Conservation (phyloP, 2,888 invertebrate species). For the Tuta absoluta region DNA sequence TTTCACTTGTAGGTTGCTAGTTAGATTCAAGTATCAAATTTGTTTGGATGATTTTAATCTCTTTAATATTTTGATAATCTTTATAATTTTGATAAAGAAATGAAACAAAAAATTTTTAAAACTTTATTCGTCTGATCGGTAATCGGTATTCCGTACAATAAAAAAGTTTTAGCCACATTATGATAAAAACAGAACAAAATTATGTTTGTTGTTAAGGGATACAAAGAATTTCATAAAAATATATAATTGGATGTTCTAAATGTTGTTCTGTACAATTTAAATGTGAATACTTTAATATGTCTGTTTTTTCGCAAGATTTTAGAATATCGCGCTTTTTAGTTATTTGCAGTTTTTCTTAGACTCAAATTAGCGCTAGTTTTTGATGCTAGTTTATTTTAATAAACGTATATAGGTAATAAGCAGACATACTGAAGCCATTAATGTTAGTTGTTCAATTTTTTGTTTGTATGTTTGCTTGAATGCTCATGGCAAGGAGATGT, state of each 20-base stretch:
- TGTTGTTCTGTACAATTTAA: constrained; percentile 36
- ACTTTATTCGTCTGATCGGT: not conserved
- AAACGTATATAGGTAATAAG: constrained; percentile 26
- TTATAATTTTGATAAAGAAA: not conserved
- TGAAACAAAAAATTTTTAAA: not conserved
- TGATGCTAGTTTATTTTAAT: not conserved
- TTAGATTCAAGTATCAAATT: not conserved
- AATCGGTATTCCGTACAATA: not conserved
- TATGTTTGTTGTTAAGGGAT: constrained; percentile 26
- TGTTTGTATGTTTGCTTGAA: constrained; percentile 1
- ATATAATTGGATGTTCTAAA: constrained; percentile 33
- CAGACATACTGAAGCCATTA: constrained; percentile 48
- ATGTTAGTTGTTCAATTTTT: constrained; percentile 45
- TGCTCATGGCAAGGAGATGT: constrained; percentile 26
- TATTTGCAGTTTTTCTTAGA: constrained; percentile 2
- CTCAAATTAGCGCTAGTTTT: constrained; percentile 16
- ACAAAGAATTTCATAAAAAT: constrained; percentile 24
- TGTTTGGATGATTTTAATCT: not conserved
- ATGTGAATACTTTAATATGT: constrained; percentile 43
- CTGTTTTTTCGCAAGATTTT: constrained; percentile 34
- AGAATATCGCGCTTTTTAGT: constrained; percentile 19
- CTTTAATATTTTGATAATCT: not conserved
- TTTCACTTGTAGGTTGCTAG: constrained; percentile 9
- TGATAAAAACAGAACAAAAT: not conserved
- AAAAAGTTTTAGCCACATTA: too few relatives aligned